phyloP scores from a whole-genome alignment of 2,888 invertebrate species.

The Dorcus hopei region DNA sequence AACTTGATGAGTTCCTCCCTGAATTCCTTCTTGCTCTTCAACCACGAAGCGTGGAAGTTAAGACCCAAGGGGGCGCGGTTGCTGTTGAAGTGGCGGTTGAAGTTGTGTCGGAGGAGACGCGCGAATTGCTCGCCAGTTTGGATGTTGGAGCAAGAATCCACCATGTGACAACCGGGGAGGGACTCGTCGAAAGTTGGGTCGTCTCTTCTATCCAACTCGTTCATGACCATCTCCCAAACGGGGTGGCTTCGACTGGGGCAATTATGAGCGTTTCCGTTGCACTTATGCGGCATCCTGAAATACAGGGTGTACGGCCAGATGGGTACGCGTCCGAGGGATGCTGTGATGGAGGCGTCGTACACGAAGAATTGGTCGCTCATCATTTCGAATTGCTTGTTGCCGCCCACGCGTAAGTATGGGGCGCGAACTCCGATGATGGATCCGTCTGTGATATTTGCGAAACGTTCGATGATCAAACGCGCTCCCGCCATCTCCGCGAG shows the following conservation, averaged over 20 bases:
- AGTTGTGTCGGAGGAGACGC: slow-evolving; percentile 87
- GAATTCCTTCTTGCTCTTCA: slow-evolving; percentile 91
- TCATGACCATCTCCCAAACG: slow-evolving; percentile 97
- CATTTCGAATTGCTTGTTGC: slow-evolving; percentile 95
- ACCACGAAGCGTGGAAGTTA: slow-evolving; percentile 93
- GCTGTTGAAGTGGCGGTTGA: slow-evolving; percentile 88
- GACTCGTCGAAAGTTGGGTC: slow-evolving; percentile 93
- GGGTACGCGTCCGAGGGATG: slow-evolving; percentile 82
- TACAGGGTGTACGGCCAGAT: slow-evolving; percentile 98
- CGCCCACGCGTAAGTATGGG: slow-evolving; percentile 86
- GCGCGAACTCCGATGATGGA: slow-evolving; percentile 86
- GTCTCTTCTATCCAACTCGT: slow-evolving; percentile 88
- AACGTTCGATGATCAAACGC: slow-evolving; percentile 80
- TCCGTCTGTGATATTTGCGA: slow-evolving; percentile 88
- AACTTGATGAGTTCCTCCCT: slow-evolving; percentile 88
- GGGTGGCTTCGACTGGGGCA: slow-evolving; percentile 89
- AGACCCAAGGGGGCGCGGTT: slow-evolving; percentile 91
- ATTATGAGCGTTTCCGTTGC: slow-evolving; percentile 91
- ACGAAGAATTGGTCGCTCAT: slow-evolving; percentile 94
- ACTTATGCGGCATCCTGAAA: slow-evolving; percentile 94
- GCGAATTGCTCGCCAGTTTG: slow-evolving; percentile 88
- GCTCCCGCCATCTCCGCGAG: slow-evolving; percentile 92
- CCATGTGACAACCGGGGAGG: slow-evolving; percentile 90
- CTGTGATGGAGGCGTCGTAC: slow-evolving; percentile 92
- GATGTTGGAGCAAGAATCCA: slow-evolving; percentile 91